Base-by-base conservation (phyloP, 2,797 vertebrate genomes). In the Rhinatrema bivittatum region DNA sequence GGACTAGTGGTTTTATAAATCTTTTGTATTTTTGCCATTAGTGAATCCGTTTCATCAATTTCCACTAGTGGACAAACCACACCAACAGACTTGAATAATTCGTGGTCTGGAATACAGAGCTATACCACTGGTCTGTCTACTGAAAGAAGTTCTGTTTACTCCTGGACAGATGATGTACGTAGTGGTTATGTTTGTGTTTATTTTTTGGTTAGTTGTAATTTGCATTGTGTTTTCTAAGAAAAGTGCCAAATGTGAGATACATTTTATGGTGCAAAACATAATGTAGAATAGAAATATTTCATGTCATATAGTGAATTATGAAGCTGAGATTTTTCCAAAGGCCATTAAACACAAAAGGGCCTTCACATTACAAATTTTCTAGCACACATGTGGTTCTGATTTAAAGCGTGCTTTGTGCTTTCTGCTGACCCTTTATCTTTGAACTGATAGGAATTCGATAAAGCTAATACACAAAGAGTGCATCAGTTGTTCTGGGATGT, bases 121-220 rank as follows among this genome's bases (percentile, higher is more conserved):
- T 82, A 53, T 15, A 54, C 79, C 18, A 76, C 81, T 1, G 69
- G 70, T 16, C 43, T 83, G 10, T 90, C 88, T 38, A 87, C 87
- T 0, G 89, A 88, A 45, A 72, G 79, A 69, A 88, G 87, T 54
- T 91, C 89, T 0, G 10, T 85, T 50, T 89, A 67, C 52, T 91
- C 88, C 24, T 90, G 88, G 89, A 84, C 83, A 61, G 84, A 89
- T 46, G 89, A 90, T 46, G 88, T 91, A 81, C 1, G 82, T 72
- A 21, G 49, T 7, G 19, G 33, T 39, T 39, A 26, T 20, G 32
- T 43, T 28, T 19, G n/a, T 16, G 3, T 11, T 32, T n/a, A 12
- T 10, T 29, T 29, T 31, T 17, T 20, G 29, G 9, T 9, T 19
- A 44, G 11, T 9, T 10, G n/a, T 30, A 12, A 2, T 1, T 5